Base-by-base conservation (phyloP, 2,797 vertebrate species). In the Poecilia picta region DNA sequence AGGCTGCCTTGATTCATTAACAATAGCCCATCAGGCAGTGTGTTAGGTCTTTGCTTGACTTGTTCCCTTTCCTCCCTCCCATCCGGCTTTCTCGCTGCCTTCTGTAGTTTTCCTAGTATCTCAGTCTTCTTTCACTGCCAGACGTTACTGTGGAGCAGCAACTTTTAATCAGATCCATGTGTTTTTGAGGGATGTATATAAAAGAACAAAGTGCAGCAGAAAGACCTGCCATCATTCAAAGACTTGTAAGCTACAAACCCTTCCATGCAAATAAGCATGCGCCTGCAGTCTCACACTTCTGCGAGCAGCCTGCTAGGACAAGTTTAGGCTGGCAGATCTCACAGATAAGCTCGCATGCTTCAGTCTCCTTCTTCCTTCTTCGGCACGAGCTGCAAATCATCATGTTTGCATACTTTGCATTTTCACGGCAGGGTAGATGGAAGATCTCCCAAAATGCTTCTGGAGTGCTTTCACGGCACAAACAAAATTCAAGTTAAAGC, bases 381-480 rank as follows among this genome's bases (percentile, higher is more conserved):
- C 57, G 76, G 55, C 1, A 25, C 23, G 76, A 11, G n/a, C 86
- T 89, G 88, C 87, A 91, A 90, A 92, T 92, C 83, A 82, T 92
- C 89, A 86, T 70, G 82, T 87, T 87, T 91, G 87, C 92, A 91
- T 84, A 84, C 83, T 89, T 95, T 94, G 93, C 94, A 95, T 96
- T 95, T 93, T 91, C 92, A 82, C 49, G 81, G 74, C 79, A 88
- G 90, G 90, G 85, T 76, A 83, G 90, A 89, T 85, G 80, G 89
- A 79, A 87, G 85, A 88, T 81, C 79, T 85, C 82, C 85, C 83
- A 76, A 71, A 43, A 88, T 51, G 70, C 85, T 87, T 89, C 68
- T 90, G 82, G 68, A 84, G 78, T 74, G 53, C 76, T 74, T 75
- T 86, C 77, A 75, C 55, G 11, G 36, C 74, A 51, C 83, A 91